Evolutionary conservation across 2,797 vertebrate genomes (phyloP).

Genomic region (Gephyroberyx darwinii): DNA sequence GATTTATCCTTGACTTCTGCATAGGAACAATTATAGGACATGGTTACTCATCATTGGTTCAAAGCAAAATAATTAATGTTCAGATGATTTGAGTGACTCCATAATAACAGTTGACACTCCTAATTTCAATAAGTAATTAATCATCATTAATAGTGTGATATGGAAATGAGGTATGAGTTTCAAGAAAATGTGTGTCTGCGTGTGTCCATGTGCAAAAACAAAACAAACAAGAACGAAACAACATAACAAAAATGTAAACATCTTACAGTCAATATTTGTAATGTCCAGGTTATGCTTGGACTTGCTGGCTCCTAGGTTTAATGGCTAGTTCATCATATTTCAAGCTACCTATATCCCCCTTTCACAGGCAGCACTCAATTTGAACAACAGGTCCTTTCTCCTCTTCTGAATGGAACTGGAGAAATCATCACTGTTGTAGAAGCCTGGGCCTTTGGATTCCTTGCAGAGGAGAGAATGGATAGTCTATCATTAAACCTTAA

Average conservation of each 20-base stretch:
- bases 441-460: conserved; percentile 23
- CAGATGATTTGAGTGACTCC: conserved; percentile 20
- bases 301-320: neutral
- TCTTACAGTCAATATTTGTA: no score
- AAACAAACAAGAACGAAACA: neutral
- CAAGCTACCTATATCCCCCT: conserved; percentile 21
- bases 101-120: conserved; percentile 20
- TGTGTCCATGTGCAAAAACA: no score
- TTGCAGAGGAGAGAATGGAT: conserved; percentile 55
- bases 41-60: neutral
- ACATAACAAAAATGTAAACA: neutral
- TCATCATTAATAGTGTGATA: neutral
- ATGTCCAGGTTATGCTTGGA: neutral
- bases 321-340: conserved; percentile 16
- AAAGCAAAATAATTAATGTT: conserved; percentile 14
- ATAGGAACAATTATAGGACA: no score
- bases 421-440: conserved; percentile 52
- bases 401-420: conserved; percentile 41
- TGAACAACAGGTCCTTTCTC: conserved; percentile 37
- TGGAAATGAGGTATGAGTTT: neutral
- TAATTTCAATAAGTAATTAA: conserved; percentile 21
- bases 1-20: no score
- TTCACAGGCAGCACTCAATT: conserved; percentile 27
- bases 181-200: neutral
- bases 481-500: conserved; percentile 37